These are phyloP conservation scores for Athalia rosae DNA, from an alignment of 2,888 invertebrate genomes.

Conservation along the genomic window DNA sequence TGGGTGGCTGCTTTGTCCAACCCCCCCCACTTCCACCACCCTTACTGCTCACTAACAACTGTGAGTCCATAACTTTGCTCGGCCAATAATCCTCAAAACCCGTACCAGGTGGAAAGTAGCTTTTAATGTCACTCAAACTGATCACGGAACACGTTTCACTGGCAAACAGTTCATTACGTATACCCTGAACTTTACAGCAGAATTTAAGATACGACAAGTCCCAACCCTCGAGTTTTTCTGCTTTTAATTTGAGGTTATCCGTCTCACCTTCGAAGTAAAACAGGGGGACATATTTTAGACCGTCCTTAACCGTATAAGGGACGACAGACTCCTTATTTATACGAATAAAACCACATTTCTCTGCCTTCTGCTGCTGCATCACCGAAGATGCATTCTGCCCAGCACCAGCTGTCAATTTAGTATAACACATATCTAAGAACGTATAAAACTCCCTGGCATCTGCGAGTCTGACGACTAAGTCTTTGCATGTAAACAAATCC, in stretches of 20 bases:
- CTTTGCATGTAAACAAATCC: constrained; percentile 90
- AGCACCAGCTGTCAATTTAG: constrained; percentile 83
- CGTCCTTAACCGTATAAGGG: constrained; percentile 90
- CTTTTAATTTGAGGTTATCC: constrained; percentile 91
- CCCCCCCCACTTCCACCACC: constrained; percentile 78
- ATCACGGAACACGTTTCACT: constrained; percentile 94
- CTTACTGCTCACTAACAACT: constrained; percentile 83
- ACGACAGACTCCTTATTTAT: constrained; percentile 96
- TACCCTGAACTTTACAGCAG: constrained; percentile 95
- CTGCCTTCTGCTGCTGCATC: constrained; percentile 69
- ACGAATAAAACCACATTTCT: constrained; percentile 92
- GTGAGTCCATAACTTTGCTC: constrained; percentile 89
- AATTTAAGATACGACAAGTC: constrained; percentile 94
- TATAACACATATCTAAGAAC: constrained; percentile 92
- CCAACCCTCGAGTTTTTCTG: constrained; percentile 92
- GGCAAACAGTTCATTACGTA: constrained; percentile 92
- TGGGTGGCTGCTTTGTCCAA: constrained; percentile 87
- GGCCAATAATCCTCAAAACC: constrained; percentile 96
- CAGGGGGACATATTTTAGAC: constrained; percentile 91
- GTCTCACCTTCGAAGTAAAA: constrained; percentile 95
- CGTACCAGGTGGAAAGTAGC: constrained; percentile 92
- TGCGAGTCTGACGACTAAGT: constrained; percentile 89
- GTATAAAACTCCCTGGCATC: constrained; percentile 94
- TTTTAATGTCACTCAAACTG: constrained; percentile 91
- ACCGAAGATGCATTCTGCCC: constrained; percentile 76